Conservation (phyloP, 1,140 invertebrate species). For the Caenorhabditis tropicalis region DNA sequence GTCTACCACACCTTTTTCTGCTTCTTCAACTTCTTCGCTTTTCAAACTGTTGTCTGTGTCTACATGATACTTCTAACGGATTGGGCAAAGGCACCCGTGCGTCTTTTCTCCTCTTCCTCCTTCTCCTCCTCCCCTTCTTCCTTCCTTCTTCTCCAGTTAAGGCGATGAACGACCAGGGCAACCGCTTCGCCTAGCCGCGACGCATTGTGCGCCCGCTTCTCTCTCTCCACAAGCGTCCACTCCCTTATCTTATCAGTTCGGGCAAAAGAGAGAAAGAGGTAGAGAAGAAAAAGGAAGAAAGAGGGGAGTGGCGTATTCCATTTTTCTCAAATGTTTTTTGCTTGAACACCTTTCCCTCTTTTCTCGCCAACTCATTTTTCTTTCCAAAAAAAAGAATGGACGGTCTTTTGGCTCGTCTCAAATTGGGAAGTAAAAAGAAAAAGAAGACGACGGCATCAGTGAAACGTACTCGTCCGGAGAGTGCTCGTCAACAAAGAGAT, state of each 20-base stretch:
- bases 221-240: neutral
- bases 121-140: too few species aligned
- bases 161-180: conserved; percentile 40
- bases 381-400: neutral
- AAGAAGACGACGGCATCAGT: neutral
- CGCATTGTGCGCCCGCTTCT: neutral
- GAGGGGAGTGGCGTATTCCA: conserved; percentile 1
- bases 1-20: neutral
- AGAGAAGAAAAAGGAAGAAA: neutral
- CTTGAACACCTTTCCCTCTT: conserved; percentile 6
- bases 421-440: conserved; percentile 15
- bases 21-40: neutral
- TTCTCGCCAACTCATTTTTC: neutral
- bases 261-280: neutral
- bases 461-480: conserved; percentile 1
- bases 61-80: conserved; percentile 11
- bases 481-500: neutral
- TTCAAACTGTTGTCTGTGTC: neutral
- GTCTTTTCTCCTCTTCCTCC: neutral
- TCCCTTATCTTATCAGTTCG: conserved; percentile 30
- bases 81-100: neutral
- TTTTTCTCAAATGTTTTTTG: conserved; percentile 25
- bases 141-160: conserved; percentile 6
- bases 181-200: conserved; percentile 24
- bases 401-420: neutral